Conservation (phyloP, 2,113 vertebrate genomes). For the Garra rufa region DNA sequence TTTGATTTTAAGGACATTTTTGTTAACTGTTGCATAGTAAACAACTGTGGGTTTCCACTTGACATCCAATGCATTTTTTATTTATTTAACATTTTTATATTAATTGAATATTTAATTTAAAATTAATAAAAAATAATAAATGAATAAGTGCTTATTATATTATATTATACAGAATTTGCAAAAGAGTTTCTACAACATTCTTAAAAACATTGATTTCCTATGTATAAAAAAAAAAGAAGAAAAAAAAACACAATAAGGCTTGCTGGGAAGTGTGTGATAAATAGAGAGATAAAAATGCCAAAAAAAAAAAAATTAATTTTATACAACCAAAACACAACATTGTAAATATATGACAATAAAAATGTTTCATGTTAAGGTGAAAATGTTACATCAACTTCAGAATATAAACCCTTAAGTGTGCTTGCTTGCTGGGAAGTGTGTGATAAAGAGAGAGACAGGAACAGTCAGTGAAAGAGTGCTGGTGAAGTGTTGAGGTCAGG, state of each 20-base stretch:
- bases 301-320: neutral
- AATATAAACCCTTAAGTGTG: neutral
- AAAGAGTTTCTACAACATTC: neutral
- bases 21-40: too few species aligned
- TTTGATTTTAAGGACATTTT: too few species aligned
- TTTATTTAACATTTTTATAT: too few species aligned
- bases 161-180: neutral
- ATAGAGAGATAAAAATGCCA: neutral
- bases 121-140: too few species aligned
- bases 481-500: slow-evolving; percentile 16
- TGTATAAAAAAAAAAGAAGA: too few species aligned
- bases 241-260: neutral
- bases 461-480: slow-evolving; percentile 25
- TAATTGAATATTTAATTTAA: too few species aligned
- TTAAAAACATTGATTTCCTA: too few species aligned
- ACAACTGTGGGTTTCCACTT: too few species aligned
- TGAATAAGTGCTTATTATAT: too few species aligned
- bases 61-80: too few species aligned
- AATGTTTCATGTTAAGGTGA: neutral
- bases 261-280: neutral
- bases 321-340: neutral
- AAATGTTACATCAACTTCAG: neutral
- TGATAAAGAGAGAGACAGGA: neutral
- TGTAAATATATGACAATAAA: neutral
- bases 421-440: neutral